Conservation (phyloP, 2,888 invertebrate genomes). For the Mactromeris polynyma region DNA sequence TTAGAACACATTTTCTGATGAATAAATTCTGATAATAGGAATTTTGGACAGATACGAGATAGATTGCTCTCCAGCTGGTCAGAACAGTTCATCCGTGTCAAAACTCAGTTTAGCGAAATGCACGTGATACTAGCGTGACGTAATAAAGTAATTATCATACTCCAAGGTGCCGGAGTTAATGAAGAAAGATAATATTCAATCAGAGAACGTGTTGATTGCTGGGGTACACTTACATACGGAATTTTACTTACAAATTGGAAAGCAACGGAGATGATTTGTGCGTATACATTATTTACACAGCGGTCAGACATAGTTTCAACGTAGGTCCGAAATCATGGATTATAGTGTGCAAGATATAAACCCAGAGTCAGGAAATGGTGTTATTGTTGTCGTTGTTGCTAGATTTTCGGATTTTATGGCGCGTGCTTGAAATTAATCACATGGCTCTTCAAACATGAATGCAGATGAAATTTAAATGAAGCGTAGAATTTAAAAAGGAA, state of each 20-base stretch:
- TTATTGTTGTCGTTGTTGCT: background rate
- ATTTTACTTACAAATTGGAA: slow-evolving; percentile 24
- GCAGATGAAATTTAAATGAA: background rate
- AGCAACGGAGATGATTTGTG: slow-evolving; percentile 10
- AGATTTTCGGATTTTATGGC: background rate
- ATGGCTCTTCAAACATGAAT: background rate
- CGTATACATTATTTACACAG: background rate
- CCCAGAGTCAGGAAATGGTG: background rate
- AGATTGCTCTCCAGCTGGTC: slow-evolving; percentile 11
- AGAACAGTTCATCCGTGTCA: slow-evolving; percentile 39
- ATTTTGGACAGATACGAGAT: background rate
- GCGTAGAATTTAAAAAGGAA: slow-evolving; percentile 14
- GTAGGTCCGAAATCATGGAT: background rate
- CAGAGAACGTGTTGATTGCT: slow-evolving; percentile 21
- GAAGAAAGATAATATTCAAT: slow-evolving; percentile 28
- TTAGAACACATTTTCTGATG: background rate
- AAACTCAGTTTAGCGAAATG: slow-evolving; percentile 30
- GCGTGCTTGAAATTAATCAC: slow-evolving; percentile 5
- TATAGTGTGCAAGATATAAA: background rate
- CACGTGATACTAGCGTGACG: slow-evolving; percentile 33
- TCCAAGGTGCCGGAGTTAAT: slow-evolving; percentile 26
- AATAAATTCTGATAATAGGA: background rate
- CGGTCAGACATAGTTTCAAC: background rate
- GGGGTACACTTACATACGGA: slow-evolving; percentile 36
- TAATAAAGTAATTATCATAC: slow-evolving; percentile 42